Evolutionary conservation across 1,140 invertebrate species (phyloP).

Genomic region (Brachionus plicatilis): DNA sequence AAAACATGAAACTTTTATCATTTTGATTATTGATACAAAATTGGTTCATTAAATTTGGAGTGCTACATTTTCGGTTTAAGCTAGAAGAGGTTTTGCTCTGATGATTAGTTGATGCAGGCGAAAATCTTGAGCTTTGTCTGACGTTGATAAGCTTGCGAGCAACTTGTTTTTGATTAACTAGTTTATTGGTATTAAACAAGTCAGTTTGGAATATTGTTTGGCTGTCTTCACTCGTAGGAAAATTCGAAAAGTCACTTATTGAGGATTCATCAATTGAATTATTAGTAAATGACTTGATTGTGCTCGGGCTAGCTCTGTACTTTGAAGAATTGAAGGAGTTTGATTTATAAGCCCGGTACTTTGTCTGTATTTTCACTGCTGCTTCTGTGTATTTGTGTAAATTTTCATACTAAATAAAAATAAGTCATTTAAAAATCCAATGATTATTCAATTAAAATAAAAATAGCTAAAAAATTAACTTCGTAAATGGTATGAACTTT

Average conservation of each 20-base stretch:
- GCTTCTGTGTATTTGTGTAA: conserved; percentile 32
- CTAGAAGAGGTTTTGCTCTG: not conserved
- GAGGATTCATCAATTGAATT: conserved; percentile 5
- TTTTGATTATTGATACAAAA: not conserved
- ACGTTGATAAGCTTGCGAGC: not conserved
- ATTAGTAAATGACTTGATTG: not conserved
- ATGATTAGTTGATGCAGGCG: not conserved
- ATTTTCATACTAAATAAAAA: conserved; percentile 29
- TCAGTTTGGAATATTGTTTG: not conserved
- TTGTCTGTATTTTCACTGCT: conserved; percentile 19
- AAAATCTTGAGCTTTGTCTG: conserved; percentile 5
- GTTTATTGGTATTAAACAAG: not conserved
- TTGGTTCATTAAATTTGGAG: not conserved
- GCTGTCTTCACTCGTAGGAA: not conserved
- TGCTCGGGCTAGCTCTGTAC: not conserved
- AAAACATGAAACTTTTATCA: not conserved
- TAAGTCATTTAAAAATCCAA: too few species aligned
- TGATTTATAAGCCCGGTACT: conserved; percentile 29
- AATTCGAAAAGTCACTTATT: not conserved
- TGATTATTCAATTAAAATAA: too few species aligned
- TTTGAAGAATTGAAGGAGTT: not conserved
- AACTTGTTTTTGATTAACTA: not conserved
- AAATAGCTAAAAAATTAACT: too few species aligned
- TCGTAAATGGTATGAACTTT: too few species aligned
- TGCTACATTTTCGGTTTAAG: not conserved